Evolutionary conservation across 1,140 invertebrate genomes (phyloP).

Genomic region (Asbolus verrucosus): DNA sequence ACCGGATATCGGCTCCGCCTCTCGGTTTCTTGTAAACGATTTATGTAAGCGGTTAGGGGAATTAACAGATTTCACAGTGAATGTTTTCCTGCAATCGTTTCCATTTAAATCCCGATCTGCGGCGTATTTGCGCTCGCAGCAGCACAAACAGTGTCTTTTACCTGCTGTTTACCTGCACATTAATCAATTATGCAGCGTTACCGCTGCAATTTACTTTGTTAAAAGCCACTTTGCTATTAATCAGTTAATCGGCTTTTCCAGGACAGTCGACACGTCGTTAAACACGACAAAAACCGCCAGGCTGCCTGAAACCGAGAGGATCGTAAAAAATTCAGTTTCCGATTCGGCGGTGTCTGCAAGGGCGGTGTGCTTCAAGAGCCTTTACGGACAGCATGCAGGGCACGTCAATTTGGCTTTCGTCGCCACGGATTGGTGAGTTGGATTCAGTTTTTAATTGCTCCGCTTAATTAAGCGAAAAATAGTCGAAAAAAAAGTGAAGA

Average conservation of each 20-base stretch:
- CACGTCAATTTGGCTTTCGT: conserved; percentile 6
- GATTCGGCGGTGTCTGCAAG: background rate
- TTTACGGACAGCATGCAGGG: background rate
- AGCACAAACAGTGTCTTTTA: too few relatives aligned
- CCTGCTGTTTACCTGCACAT: too few relatives aligned
- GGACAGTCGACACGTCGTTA: background rate
- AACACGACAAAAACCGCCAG: background rate
- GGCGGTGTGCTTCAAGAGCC: background rate
- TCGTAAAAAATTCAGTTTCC: conserved; percentile 11
- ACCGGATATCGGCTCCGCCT: too few relatives aligned
- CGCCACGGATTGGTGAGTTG: conserved; percentile 13
- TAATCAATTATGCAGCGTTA: background rate
- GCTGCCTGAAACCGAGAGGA: background rate
- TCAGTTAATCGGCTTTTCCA: conserved; percentile 25
- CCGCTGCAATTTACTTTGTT: background rate
- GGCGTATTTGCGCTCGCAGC: too few relatives aligned
- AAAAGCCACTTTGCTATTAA: background rate
- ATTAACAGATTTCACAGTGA: too few relatives aligned
- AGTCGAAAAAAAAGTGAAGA: background rate
- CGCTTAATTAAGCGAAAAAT: background rate
- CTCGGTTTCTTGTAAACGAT: too few relatives aligned
- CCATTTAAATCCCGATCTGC: too few relatives aligned
- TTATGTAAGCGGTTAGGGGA: too few relatives aligned
- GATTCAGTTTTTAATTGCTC: background rate
- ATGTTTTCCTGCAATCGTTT: too few relatives aligned